Percentiles rank a stretch among this genome's conserved stretches.
Evolutionary conservation across 2,113 vertebrate species (phyloP).

Genomic region (Ginglymostoma cirratum): DNA sequence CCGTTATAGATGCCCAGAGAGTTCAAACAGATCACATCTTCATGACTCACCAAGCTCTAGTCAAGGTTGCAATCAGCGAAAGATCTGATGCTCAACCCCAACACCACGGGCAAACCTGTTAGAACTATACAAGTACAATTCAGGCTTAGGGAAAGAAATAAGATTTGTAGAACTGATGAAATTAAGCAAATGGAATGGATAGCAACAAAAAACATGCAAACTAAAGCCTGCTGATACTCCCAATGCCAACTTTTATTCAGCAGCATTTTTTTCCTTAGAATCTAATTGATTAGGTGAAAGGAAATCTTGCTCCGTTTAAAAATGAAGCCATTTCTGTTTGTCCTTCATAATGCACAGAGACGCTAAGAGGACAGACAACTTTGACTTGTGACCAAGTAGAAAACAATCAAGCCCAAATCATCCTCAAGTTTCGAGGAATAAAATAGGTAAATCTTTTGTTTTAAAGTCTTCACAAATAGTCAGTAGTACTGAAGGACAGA

Average conservation of each 20-base stretch:
- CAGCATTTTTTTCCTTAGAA: background rate
- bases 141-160: background rate
- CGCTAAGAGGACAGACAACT: background rate
- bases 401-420: background rate
- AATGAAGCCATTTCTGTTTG: background rate
- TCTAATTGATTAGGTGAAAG: background rate
- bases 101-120: background rate
- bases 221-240: background rate
- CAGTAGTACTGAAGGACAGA: background rate
- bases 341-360: background rate
- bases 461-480: background rate
- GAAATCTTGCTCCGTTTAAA: background rate
- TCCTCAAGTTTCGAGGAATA: background rate
- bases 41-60: background rate
- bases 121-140: background rate
- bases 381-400: background rate
- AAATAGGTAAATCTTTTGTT: background rate
- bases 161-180: background rate
- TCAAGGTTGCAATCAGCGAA: background rate
- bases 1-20: background rate
- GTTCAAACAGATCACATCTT: background rate
- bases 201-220: background rate
- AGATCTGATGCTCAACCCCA: background rate
- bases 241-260: background rate
- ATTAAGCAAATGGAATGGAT: background rate